Percentiles rank a stretch among this genome's conserved stretches.
Conservation (phyloP, 2,888 invertebrate species). For the Cryptophagus acutangulus region DNA sequence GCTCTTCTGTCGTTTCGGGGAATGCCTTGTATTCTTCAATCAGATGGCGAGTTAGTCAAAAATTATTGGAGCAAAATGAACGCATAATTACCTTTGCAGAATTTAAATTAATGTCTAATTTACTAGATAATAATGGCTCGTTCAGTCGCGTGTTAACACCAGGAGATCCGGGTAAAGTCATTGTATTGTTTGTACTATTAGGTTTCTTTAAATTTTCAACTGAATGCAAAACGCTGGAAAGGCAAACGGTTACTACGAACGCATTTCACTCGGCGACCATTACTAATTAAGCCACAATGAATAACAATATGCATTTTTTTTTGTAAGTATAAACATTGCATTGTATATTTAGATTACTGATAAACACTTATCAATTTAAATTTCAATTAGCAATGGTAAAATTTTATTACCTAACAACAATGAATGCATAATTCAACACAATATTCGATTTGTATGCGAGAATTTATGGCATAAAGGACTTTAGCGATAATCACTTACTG, state of each 20-base stretch:
- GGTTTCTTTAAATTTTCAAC: constrained; percentile 12
- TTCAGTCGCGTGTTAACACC: constrained; percentile 9
- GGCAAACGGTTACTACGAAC: background rate
- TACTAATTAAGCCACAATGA: too few relatives aligned
- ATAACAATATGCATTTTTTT: too few relatives aligned
- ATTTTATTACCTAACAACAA: too few relatives aligned
- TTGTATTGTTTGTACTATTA: constrained; percentile 19
- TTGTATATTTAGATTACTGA: too few relatives aligned
- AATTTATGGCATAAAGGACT: too few relatives aligned
- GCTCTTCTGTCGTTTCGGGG: constrained; percentile 35
- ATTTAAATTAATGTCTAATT: background rate
- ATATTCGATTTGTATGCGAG: too few relatives aligned
- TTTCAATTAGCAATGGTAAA: too few relatives aligned
- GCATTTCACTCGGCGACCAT: too few relatives aligned
- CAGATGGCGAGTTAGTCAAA: constrained; percentile 6
- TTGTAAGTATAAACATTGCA: too few relatives aligned
- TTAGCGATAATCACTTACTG: constrained; percentile 24
- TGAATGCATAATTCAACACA: too few relatives aligned
- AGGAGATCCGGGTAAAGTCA: constrained; percentile 9
- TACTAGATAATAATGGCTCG: constrained; percentile 5
- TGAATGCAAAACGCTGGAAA: constrained; percentile 6
- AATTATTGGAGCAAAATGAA: background rate
- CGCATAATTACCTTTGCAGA: constrained; percentile 1
- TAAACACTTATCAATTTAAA: too few relatives aligned
- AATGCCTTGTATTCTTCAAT: constrained; percentile 15